These are phyloP conservation scores for Lysandra bellargus DNA, from an alignment of 2,888 invertebrate species.

Conservation along the genomic window DNA sequence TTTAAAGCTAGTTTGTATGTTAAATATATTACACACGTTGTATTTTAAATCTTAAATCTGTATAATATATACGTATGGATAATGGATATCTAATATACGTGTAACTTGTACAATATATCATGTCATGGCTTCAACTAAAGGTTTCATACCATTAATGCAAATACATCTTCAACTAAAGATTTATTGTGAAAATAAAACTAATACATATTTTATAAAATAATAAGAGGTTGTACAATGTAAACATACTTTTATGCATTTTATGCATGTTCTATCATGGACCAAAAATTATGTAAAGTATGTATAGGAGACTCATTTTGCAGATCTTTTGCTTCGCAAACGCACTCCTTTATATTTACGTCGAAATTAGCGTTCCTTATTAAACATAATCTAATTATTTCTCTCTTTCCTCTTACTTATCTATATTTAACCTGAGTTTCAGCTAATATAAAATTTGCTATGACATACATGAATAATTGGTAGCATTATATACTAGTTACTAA, in stretches of 20 bases:
- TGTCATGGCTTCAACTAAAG: neutral
- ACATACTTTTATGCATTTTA: neutral
- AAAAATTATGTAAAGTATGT: neutral
- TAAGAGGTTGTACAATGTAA: neutral
- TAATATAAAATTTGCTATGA: neutral
- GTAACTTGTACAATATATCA: neutral
- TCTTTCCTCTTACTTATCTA: neutral
- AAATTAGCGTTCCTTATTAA: neutral
- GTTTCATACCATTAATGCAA: neutral
- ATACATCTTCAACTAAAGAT: neutral
- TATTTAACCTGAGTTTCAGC: neutral
- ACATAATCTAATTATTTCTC: neutral
- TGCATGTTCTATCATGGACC: neutral
- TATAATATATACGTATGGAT: neutral
- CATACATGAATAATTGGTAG: neutral
- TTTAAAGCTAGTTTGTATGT: conserved; percentile 27
- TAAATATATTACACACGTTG: conserved; percentile 17
- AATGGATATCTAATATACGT: conserved; percentile 4
- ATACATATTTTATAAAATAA: neutral
- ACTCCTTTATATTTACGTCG: neutral
- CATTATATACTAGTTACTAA: conserved; percentile 13
- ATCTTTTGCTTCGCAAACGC: neutral
- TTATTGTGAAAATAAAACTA: neutral
- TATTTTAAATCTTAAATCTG: neutral
- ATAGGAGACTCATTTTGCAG: neutral